Conservation (phyloP, 2,797 vertebrate species). For the Pangasius larnaudii region DNA sequence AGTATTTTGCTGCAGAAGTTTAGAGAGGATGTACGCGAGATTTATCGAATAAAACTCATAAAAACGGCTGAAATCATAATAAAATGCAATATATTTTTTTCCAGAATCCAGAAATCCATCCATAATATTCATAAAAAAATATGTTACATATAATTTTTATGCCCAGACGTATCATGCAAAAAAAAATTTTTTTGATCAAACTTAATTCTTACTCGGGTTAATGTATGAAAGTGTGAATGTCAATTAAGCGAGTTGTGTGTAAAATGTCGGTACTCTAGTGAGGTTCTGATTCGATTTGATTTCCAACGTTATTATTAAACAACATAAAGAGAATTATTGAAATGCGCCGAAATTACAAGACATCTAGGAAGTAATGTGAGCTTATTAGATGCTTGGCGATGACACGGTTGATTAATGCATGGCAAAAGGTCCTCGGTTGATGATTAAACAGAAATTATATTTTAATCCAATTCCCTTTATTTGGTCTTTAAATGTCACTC, state of each 20-base stretch:
- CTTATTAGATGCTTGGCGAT: slow-evolving; percentile 11
- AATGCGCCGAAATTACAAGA: not conserved
- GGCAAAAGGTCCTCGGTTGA: slow-evolving; percentile 27
- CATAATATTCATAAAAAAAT: not conserved
- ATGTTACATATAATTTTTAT: not conserved
- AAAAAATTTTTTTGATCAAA: too few species aligned
- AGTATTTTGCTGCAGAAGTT: too few species aligned
- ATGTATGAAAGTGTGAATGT: not conserved
- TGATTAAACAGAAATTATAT: slow-evolving; percentile 39
- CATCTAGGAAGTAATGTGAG: not conserved
- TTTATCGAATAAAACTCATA: not conserved
- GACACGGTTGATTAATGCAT: not conserved
- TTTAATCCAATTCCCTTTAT: slow-evolving; percentile 40
- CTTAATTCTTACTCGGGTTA: too few species aligned
- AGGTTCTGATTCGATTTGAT: not conserved
- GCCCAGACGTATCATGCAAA: not conserved
- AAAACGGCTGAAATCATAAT: not conserved
- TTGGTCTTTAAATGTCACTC: slow-evolving; percentile 37
- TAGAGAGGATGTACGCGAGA: too few species aligned
- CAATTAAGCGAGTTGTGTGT: not conserved
- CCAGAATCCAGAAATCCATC: not conserved
- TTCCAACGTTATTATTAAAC: not conserved
- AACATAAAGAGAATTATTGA: not conserved
- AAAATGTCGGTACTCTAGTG: not conserved
- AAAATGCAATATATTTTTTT: not conserved